Percentiles rank a stretch among this genome's conserved stretches.
These are phyloP conservation scores for Phaedon cochleariae DNA, from an alignment of 2,888 invertebrate genomes.

Conservation along the genomic window DNA sequence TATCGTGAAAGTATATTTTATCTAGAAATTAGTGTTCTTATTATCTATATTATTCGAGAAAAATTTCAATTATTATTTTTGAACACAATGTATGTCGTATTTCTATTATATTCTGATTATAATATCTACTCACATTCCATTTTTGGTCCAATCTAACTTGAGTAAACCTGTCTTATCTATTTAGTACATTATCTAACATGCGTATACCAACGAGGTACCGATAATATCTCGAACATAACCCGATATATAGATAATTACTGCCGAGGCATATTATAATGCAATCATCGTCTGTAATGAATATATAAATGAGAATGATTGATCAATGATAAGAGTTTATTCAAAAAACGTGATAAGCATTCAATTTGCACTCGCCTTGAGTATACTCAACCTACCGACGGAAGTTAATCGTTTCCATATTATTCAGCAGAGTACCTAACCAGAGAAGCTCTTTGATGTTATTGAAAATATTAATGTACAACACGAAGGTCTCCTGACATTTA, in stretches of 20 bases:
- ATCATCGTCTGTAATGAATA: conserved; percentile 5
- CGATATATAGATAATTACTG: conserved; percentile 9
- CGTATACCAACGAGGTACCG: neutral
- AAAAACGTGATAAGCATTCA: conserved; percentile 30
- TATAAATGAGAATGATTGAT: conserved; percentile 22
- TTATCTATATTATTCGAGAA: too few relatives aligned
- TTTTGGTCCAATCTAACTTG: too few relatives aligned
- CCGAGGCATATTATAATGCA: conserved; percentile 12
- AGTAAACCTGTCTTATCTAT: neutral
- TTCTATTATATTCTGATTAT: too few relatives aligned
- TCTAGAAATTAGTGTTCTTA: too few relatives aligned
- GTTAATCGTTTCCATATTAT: neutral
- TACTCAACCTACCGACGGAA: neutral
- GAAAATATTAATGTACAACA: neutral
- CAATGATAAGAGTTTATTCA: conserved; percentile 18
- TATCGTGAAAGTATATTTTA: too few relatives aligned
- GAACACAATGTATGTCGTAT: too few relatives aligned
- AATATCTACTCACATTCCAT: too few relatives aligned
- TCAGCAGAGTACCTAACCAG: too few relatives aligned
- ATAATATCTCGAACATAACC: conserved; percentile 4
- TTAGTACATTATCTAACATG: neutral
- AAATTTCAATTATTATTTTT: too few relatives aligned
- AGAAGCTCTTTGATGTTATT: neutral
- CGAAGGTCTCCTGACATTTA: neutral
- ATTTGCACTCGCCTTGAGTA: neutral